phyloP scores from a whole-genome alignment of 2,113 vertebrate genomes.

The Grammomys surdaster region DNA sequence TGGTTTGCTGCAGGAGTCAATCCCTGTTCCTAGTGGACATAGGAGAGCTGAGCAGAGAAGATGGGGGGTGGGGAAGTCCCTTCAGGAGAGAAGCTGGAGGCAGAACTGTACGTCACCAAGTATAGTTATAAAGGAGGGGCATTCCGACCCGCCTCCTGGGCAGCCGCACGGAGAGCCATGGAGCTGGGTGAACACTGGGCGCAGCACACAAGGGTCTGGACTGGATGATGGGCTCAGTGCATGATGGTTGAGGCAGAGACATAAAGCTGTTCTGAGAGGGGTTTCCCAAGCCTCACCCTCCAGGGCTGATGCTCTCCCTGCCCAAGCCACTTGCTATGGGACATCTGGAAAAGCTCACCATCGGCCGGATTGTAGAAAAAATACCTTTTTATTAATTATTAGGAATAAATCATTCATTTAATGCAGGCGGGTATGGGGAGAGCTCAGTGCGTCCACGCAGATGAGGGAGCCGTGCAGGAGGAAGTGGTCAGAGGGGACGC shows the following conservation, averaged over 20 bases:
- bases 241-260: background rate
- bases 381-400: constrained; percentile 85
- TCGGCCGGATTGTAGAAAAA: constrained; percentile 80
- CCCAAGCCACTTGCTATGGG: background rate
- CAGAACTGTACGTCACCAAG: background rate
- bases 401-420: constrained; percentile 71
- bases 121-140: background rate
- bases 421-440: constrained; percentile 43
- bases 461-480: constrained; percentile 55
- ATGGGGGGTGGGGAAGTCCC: background rate
- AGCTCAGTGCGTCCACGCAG: constrained; percentile 19
- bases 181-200: background rate
- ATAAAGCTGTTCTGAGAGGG: background rate
- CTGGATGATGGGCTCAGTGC: too few species aligned
- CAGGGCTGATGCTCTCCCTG: background rate
- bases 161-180: background rate
- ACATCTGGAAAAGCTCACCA: background rate
- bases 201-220: background rate
- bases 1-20: background rate
- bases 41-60: background rate
- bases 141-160: background rate
- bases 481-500: background rate
- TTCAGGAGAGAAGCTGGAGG: background rate
- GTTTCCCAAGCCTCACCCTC: background rate
- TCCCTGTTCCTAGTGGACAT: background rate